phyloP scores from a whole-genome alignment of 2,797 vertebrate genomes.

The Hirundo rustica region DNA sequence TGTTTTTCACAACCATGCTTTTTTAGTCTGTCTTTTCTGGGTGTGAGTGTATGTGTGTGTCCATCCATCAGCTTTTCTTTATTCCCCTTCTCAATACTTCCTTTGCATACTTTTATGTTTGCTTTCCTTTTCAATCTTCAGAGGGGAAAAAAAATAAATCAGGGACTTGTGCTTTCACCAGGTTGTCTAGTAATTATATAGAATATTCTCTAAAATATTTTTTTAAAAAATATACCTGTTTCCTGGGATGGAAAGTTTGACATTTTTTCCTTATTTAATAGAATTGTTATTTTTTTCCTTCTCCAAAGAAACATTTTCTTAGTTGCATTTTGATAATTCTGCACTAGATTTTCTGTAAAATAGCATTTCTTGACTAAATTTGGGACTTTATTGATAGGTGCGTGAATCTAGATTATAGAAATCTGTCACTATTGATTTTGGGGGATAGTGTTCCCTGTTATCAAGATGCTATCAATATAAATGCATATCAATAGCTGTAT shows the following conservation, averaged over 20 bases:
- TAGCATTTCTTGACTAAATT: background rate
- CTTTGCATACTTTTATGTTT: background rate
- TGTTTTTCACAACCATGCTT: background rate
- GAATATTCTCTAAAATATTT: background rate
- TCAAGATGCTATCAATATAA: background rate
- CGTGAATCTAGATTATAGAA: background rate
- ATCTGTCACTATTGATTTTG: background rate
- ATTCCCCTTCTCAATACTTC: background rate
- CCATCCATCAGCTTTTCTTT: background rate
- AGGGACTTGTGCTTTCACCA: background rate
- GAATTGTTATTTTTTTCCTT: background rate
- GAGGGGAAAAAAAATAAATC: background rate
- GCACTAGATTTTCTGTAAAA: background rate
- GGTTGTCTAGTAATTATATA: background rate
- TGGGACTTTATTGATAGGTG: background rate
- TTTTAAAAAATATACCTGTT: background rate
- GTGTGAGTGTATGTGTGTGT: accelerated
- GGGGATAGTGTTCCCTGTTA: background rate
- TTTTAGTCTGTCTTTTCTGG: background rate
- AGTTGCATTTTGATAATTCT: background rate
- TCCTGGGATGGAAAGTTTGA: background rate
- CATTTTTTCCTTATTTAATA: background rate
- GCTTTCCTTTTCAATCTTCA: background rate
- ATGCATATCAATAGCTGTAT: background rate
- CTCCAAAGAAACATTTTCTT: background rate